These are phyloP conservation scores for Ridgeia piscesae DNA, from an alignment of 1,140 invertebrate genomes.

Conservation along the genomic window DNA sequence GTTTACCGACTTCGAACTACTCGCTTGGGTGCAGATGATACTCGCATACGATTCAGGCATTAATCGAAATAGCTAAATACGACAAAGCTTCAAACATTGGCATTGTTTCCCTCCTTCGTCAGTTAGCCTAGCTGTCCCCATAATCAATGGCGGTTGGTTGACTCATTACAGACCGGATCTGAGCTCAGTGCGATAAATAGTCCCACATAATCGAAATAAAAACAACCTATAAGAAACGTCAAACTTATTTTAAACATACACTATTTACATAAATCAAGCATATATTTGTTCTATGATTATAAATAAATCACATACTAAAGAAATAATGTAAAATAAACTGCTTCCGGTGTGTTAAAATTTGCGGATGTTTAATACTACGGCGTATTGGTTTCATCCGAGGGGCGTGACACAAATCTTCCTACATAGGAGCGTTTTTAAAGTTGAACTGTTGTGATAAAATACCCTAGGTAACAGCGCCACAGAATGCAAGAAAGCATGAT, in stretches of 20 bases:
- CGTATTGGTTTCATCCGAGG: not conserved
- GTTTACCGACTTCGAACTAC: not conserved
- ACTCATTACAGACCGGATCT: constrained; percentile 4
- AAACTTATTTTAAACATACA: not conserved
- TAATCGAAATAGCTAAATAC: not conserved
- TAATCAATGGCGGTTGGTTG: constrained; percentile 4
- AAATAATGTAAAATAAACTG: not conserved
- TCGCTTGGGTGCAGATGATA: not conserved
- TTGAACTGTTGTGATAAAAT: not conserved
- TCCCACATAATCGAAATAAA: not conserved
- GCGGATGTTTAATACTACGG: constrained; percentile 4
- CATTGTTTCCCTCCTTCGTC: constrained; percentile 3
- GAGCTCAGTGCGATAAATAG: not conserved
- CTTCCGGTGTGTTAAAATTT: not conserved
- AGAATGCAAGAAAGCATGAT: not conserved
- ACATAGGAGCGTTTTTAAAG: not conserved
- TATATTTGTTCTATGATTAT: not conserved
- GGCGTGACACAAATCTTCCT: not conserved
- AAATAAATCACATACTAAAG: not conserved
- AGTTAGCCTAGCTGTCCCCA: constrained; percentile 3
- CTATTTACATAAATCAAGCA: not conserved
- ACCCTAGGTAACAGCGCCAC: not conserved
- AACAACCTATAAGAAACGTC: not conserved
- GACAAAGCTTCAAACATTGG: not conserved
- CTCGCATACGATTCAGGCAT: not conserved